These are phyloP conservation scores for Drosophila tsacasi DNA, from an alignment of 1,140 invertebrate species.

Conservation along the genomic window DNA sequence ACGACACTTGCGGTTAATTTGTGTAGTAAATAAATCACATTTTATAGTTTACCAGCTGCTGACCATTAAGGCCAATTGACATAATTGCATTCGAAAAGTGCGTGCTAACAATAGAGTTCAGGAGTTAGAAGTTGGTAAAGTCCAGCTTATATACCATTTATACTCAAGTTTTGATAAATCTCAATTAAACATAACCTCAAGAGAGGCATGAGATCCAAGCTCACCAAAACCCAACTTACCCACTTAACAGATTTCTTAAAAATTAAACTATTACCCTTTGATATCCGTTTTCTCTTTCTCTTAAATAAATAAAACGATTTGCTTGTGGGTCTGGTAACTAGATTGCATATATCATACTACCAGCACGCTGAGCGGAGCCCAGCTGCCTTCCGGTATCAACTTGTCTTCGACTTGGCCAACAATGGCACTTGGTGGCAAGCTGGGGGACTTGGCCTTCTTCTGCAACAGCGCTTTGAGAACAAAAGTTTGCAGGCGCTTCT, in stretches of 20 bases:
- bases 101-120: background rate
- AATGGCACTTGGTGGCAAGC: slow-evolving; percentile 61
- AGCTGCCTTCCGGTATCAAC: slow-evolving; percentile 44
- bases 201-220: background rate
- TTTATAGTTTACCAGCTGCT: slow-evolving; percentile 45
- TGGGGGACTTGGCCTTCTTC: slow-evolving; percentile 49
- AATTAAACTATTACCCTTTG: slow-evolving; percentile 1
- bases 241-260: background rate
- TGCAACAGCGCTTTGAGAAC: slow-evolving; percentile 54
- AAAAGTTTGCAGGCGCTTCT: slow-evolving; percentile 58
- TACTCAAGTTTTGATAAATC: background rate
- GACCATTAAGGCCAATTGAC: slow-evolving; percentile 51
- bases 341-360: slow-evolving; percentile 43
- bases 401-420: slow-evolving; percentile 65
- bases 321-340: slow-evolving; percentile 21
- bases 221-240: background rate
- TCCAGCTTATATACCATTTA: too few relatives aligned
- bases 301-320: slow-evolving; percentile 64
- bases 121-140: background rate
- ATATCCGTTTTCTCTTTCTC: background rate
- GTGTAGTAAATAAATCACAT: slow-evolving; percentile 70
- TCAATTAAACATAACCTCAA: background rate
- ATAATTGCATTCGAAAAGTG: slow-evolving; percentile 54
- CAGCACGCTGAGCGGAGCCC: slow-evolving; percentile 11
- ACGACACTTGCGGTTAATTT: slow-evolving; percentile 59